Conservation (phyloP, 2,113 vertebrate genomes). For the Anseranas semipalmata region DNA sequence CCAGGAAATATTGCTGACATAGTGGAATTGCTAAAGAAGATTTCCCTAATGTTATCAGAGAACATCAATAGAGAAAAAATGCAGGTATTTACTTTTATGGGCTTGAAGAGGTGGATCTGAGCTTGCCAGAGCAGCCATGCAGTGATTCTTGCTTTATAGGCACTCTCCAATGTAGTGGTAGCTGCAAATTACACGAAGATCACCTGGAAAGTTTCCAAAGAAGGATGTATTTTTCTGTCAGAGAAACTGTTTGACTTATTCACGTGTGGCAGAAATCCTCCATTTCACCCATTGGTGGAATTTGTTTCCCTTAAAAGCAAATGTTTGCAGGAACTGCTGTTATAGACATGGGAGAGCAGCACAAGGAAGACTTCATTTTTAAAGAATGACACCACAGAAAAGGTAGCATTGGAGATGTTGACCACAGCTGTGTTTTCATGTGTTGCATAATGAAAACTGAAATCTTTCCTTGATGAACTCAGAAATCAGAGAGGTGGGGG, state of each 20-base stretch:
- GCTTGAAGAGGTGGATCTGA: neutral
- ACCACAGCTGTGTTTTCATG: neutral
- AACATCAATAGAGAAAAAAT: constrained; percentile 68
- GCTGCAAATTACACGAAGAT: neutral
- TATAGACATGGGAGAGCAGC: neutral
- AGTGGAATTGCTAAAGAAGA: constrained; percentile 71
- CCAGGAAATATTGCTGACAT: constrained; percentile 77
- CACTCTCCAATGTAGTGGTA: neutral
- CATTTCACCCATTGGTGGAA: neutral
- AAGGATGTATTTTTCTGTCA: neutral
- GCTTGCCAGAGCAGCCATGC: neutral
- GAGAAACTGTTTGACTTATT: neutral
- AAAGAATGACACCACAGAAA: neutral
- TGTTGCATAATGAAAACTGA: neutral
- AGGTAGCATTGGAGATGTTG: neutral
- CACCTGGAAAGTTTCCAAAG: neutral
- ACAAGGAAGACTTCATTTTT: neutral
- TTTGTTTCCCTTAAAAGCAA: neutral
- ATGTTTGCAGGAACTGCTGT: neutral
- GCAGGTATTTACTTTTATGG: constrained; percentile 58
- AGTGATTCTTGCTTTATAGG: neutral
- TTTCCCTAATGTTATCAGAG: constrained; percentile 57
- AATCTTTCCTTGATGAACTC: neutral
- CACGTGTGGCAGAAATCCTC: neutral
- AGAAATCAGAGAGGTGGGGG: neutral